These are phyloP conservation scores for Pitta sordida DNA, from an alignment of 2,113 vertebrate genomes.

Conservation along the genomic window DNA sequence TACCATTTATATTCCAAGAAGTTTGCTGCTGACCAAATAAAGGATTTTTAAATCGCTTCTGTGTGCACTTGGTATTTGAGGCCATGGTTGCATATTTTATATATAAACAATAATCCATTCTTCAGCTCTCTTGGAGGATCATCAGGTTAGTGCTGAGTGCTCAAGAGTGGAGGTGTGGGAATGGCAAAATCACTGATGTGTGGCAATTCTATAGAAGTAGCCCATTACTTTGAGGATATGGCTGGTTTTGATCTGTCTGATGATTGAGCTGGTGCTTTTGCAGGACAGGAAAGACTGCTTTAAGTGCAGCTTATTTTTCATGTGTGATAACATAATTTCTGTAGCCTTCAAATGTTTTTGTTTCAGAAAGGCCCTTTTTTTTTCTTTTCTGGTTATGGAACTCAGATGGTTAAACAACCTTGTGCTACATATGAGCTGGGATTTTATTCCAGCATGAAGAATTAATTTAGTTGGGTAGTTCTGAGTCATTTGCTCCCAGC, in stretches of 20 bases:
- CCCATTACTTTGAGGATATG: conserved; percentile 17
- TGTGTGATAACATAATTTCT: not conserved
- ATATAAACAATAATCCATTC: not conserved
- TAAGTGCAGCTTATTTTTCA: not conserved
- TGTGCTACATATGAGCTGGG: not conserved
- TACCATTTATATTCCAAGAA: not conserved
- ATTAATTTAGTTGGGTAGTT: not conserved
- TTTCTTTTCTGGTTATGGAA: not conserved
- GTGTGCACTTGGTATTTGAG: not conserved
- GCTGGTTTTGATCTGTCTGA: conserved; percentile 10
- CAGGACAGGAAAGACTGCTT: not conserved
- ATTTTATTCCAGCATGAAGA: not conserved
- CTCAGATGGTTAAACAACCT: not conserved
- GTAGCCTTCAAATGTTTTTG: not conserved
- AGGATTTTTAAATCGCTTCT: not conserved
- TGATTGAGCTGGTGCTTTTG: conserved; percentile 1
- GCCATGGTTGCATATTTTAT: not conserved
- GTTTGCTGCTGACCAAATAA: conserved; percentile 5
- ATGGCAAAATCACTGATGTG: not conserved
- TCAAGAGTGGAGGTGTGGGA: not conserved
- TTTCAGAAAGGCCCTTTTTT: not conserved
- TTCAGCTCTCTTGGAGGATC: not conserved
- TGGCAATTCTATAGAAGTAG: not conserved
- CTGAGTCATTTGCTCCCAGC: not conserved
- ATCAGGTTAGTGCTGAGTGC: not conserved